These are phyloP conservation scores for Hippocampus abdominalis DNA, from an alignment of 2,113 vertebrate genomes.

Conservation along the genomic window DNA sequence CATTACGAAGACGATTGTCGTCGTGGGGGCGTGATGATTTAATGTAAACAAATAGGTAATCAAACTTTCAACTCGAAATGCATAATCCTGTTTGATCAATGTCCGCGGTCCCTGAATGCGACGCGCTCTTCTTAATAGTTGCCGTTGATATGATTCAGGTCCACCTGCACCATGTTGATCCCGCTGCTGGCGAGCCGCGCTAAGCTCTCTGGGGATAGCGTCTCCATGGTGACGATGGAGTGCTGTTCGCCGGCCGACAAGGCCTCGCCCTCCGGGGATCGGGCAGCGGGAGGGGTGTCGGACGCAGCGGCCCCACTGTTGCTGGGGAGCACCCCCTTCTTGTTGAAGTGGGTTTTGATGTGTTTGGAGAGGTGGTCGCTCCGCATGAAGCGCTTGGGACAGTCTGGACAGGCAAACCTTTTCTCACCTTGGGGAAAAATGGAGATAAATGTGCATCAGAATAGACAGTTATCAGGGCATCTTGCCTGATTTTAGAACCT, in stretches of 20 bases:
- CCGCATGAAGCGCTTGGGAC: slow-evolving; percentile 95
- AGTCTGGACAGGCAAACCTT: slow-evolving; percentile 86
- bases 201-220: slow-evolving; percentile 88
- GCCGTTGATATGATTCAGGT: slow-evolving; percentile 88
- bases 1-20: slow-evolving; percentile 10
- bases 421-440: slow-evolving; percentile 80
- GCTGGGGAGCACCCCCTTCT: slow-evolving; percentile 68
- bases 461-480: neutral
- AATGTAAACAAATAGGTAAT: slow-evolving; percentile 24
- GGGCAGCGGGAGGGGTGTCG: slow-evolving; percentile 52
- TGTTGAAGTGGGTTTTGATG: slow-evolving; percentile 93
- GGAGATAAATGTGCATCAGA: neutral
- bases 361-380: slow-evolving; percentile 96
- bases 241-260: slow-evolving; percentile 57
- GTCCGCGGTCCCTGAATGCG: slow-evolving; percentile 16
- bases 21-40: slow-evolving; percentile 8
- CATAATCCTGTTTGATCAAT: slow-evolving; percentile 11
- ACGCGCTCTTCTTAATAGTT: slow-evolving; percentile 77
- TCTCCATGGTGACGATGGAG: slow-evolving; percentile 88
- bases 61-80: slow-evolving; percentile 30
- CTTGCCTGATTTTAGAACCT: neutral
- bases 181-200: slow-evolving; percentile 85
- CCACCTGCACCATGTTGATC: slow-evolving; percentile 95
- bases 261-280: slow-evolving; percentile 54
- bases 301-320: slow-evolving; percentile 22